Base-by-base conservation (phyloP, 2,113 vertebrate species). In the Sterna hirundo region DNA sequence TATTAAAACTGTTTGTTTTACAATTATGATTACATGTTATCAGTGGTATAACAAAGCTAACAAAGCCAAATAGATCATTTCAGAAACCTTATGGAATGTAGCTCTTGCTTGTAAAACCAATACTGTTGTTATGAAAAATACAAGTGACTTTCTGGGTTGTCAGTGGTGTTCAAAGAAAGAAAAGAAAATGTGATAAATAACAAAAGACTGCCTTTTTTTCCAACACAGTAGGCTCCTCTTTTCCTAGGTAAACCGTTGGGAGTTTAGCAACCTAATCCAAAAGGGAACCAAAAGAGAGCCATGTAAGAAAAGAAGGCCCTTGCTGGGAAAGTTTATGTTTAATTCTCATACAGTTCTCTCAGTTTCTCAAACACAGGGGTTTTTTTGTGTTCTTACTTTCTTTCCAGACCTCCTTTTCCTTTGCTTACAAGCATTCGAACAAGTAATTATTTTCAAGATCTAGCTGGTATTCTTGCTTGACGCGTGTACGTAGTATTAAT, bases 371-470 rank as follows among this genome's bases (percentile, higher is more conserved):
- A 77, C 5, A 49, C 9, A 2, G 47, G 47, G 4, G 2, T 27
- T 30, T 68, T 18, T 38, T 13, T 62, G 19, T 46, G 11, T 70
- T 51, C 10, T 47, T 83, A 61, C 19, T 42, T 83, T 60, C 20
- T 71, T 58, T 29, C 79, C 1, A 1, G 25, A 32, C 21, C 23
- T 74, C 2, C 29, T 66, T 60, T 83, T 88, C 26, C 21, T 94
- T 80, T 32, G 15, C 44, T 34, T 71, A n/a, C n/a, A 46, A 66
- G 27, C 25, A 62, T 69, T 91, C 75, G 42, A 90, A 38, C 16
- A 46, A 75, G 13, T 70, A 62, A 70, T 87, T 91, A 49, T 94
- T 88, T 96, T 77, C 62, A 85, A 58, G 27, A 69, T 95, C 30
- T 52, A 69, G 36, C 27, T 66, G 26, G 16, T 52, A 18, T n/a